Percentiles rank a stretch among this genome's conserved stretches.
Conservation (phyloP, 2,797 vertebrate genomes). For the Tragelaphus eurycerus region DNA sequence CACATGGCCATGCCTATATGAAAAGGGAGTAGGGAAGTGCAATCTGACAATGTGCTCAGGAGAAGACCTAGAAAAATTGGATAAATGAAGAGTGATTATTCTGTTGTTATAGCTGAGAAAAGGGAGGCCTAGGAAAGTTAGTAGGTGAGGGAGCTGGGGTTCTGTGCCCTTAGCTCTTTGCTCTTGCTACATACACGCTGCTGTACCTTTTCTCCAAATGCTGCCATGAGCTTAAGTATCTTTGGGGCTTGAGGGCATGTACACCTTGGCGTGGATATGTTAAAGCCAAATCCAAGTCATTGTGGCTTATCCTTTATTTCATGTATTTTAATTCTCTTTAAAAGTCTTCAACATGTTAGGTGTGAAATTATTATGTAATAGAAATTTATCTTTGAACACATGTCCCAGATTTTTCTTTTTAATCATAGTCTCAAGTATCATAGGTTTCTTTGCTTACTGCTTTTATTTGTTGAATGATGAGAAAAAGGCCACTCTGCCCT, state of each 20-base stretch:
- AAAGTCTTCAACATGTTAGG: not conserved
- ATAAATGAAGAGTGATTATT: not conserved
- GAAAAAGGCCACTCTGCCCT: not conserved
- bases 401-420: not conserved
- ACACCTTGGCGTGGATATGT: not conserved
- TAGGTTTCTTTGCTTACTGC: not conserved
- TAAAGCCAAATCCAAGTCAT: not conserved
- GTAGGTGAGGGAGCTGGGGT: not conserved
- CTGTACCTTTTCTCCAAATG: not conserved
- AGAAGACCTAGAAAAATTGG: not conserved
- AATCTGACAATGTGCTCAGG: not conserved
- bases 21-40: not conserved
- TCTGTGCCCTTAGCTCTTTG: not conserved
- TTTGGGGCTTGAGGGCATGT: not conserved
- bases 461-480: conserved; percentile 24
- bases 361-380: not conserved
- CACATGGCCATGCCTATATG: not conserved
- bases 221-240: not conserved
- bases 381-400: conserved; percentile 10
- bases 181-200: not conserved
- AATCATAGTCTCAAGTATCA: not conserved
- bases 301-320: not conserved
- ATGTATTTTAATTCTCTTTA: not conserved
- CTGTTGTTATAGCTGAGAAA: not conserved
- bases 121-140: not conserved